These are phyloP conservation scores for Synergus laeviventris DNA, from an alignment of 2,888 invertebrate genomes.

Conservation along the genomic window DNA sequence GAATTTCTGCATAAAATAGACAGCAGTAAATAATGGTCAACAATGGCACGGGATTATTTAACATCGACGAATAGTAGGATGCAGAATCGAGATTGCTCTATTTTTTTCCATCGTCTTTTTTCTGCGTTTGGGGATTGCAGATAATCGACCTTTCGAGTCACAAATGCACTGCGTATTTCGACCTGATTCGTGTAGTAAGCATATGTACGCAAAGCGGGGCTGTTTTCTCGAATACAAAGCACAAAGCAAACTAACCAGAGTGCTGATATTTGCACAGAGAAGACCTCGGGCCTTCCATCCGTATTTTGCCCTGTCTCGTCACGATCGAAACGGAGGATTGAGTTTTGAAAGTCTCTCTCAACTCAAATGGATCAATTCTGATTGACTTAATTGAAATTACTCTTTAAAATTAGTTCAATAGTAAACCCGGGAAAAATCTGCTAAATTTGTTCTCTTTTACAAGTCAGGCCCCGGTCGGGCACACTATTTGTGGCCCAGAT, in stretches of 20 bases:
- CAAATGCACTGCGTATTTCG: conserved; percentile 54
- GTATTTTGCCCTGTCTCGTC: conserved; percentile 42
- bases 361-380: conserved; percentile 55
- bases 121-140: conserved; percentile 47
- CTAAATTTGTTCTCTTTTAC: no score
- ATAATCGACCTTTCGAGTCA: conserved; percentile 32
- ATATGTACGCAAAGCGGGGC: conserved; percentile 53
- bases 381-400: neutral
- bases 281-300: conserved; percentile 49
- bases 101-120: conserved; percentile 46
- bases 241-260: conserved; percentile 61
- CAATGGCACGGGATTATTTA: conserved; percentile 30
- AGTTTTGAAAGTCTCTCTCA: conserved; percentile 55
- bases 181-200: conserved; percentile 56
- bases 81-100: conserved; percentile 39
- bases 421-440: no score
- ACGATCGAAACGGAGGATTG: conserved; percentile 51
- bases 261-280: conserved; percentile 59
- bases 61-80: neutral
- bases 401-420: neutral
- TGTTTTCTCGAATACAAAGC: conserved; percentile 62
- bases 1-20: no score
- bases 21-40: conserved; percentile 26
- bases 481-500: no score
- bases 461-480: no score